A percentile compares a stretch with the other conserved stretches of the same genome.
Evolutionary conservation across 2,797 vertebrate genomes (phyloP).

Genomic region (Spinibarbus caldwelli): DNA sequence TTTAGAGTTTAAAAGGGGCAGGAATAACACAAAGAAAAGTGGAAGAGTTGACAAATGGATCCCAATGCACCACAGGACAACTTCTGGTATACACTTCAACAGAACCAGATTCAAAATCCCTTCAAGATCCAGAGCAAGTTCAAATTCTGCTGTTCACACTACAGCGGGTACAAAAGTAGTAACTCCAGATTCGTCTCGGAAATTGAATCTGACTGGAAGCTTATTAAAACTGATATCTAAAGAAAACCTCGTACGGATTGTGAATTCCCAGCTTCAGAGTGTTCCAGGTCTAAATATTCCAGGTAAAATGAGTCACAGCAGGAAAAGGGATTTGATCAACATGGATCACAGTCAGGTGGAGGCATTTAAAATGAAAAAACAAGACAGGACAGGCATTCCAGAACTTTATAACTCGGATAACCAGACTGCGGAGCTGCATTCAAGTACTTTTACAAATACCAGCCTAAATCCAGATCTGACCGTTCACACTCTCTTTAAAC

Average conservation of each 20-base stretch:
- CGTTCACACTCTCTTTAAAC: slow-evolving; percentile 61
- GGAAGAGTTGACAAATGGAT: slow-evolving; percentile 68
- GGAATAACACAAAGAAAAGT: slow-evolving; percentile 71
- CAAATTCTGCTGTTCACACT: slow-evolving; percentile 62
- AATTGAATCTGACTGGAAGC: slow-evolving; percentile 77
- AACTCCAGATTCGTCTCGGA: slow-evolving; percentile 66
- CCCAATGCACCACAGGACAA: slow-evolving; percentile 68
- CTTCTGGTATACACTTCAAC: slow-evolving; percentile 69
- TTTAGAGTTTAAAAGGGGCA: slow-evolving; percentile 67
- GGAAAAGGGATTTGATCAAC: slow-evolving; percentile 81
- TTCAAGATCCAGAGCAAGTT: slow-evolving; percentile 39
- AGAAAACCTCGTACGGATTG: slow-evolving; percentile 77
- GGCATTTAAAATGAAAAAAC: slow-evolving; percentile 69
- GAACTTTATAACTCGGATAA: slow-evolving; percentile 70
- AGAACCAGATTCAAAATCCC: slow-evolving; percentile 68
- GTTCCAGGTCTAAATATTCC: slow-evolving; percentile 69
- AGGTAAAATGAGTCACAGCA: slow-evolving; percentile 77
- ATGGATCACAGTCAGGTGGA: slow-evolving; percentile 76
- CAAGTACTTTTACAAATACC: slow-evolving; percentile 67
- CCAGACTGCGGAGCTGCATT: slow-evolving; percentile 72
- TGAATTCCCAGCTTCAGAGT: slow-evolving; percentile 79
- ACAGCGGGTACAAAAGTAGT: slow-evolving; percentile 71
- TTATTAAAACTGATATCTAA: slow-evolving; percentile 79
- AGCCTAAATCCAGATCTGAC: slow-evolving; percentile 66
- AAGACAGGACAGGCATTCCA: slow-evolving; percentile 71